These are phyloP conservation scores for Taphrorychus bicolor DNA, from an alignment of 2,888 invertebrate genomes.

Conservation along the genomic window DNA sequence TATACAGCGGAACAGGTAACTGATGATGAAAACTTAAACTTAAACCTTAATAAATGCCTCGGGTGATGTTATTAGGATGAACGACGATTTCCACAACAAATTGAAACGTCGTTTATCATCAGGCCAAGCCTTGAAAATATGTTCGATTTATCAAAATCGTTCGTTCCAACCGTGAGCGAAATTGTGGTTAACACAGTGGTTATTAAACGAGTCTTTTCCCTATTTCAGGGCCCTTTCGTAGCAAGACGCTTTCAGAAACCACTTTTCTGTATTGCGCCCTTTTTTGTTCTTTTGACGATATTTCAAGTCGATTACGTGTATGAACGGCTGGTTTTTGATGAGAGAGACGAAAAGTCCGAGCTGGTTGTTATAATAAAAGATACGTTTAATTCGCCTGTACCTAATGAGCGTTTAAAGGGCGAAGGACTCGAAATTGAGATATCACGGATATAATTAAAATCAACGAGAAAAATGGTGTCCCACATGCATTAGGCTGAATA, in stretches of 20 bases:
- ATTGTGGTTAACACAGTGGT: neutral
- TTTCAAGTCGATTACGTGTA: neutral
- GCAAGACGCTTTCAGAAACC: slow-evolving; percentile 12
- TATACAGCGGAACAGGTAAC: neutral
- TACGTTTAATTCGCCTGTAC: no score
- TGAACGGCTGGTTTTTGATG: neutral
- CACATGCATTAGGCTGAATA: no score
- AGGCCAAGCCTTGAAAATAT: neutral
- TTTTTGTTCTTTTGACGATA: neutral
- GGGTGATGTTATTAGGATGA: neutral
- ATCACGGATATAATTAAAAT: no score
- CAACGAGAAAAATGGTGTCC: neutral
- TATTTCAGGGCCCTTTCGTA: slow-evolving; percentile 29
- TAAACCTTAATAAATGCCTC: neutral
- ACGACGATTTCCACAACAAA: neutral
- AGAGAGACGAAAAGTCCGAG: no score
- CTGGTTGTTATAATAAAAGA: no score
- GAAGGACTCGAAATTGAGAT: no score
- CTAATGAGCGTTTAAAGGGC: no score
- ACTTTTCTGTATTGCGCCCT: slow-evolving; percentile 12
- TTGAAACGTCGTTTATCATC: neutral
- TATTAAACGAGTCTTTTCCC: slow-evolving; percentile 1
- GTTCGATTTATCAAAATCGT: slow-evolving; percentile 10
- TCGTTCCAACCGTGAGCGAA: neutral
- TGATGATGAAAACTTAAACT: neutral